These are phyloP conservation scores for Borostomias antarcticus DNA, from an alignment of 2,797 vertebrate genomes.

Conservation along the genomic window DNA sequence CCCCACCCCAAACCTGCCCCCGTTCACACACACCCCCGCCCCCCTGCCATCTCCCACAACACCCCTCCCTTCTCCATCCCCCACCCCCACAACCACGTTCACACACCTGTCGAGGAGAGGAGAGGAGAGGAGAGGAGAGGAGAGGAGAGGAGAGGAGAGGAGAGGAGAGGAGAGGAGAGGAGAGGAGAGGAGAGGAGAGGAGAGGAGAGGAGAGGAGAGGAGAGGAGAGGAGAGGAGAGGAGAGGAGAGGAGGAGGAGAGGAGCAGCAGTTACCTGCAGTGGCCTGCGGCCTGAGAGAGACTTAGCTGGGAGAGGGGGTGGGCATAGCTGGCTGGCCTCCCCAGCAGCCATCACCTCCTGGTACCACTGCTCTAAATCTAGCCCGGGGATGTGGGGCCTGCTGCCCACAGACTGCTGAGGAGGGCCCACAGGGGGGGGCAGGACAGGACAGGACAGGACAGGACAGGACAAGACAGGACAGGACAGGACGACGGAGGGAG, in stretches of 20 bases:
- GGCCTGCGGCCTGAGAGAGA: constrained; percentile 77
- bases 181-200: not conserved
- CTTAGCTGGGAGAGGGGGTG: constrained; percentile 86
- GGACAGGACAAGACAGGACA: constrained; percentile 14
- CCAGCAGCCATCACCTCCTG: constrained; percentile 85
- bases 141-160: too few species aligned
- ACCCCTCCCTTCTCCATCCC: not conserved
- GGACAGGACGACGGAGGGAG: not conserved
- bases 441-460: constrained; percentile 54
- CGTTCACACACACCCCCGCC: not conserved
- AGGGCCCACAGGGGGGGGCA: constrained; percentile 24
- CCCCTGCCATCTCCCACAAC: too few species aligned
- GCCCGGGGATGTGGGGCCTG: constrained; percentile 70
- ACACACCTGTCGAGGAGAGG: not conserved
- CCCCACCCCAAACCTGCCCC: not conserved
- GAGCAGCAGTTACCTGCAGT: constrained; percentile 86
- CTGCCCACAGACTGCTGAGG: constrained; percentile 61
- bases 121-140: too few species aligned
- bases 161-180: not conserved
- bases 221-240: constrained; percentile 13
- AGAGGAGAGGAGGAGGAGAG: constrained; percentile 24
- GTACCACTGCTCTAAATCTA: constrained; percentile 94
- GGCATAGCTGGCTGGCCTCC: constrained; percentile 76
- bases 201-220: not conserved
- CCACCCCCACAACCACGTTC: not conserved